These are phyloP conservation scores for Cosmia pyralina DNA, from an alignment of 2,888 invertebrate species.

Conservation along the genomic window DNA sequence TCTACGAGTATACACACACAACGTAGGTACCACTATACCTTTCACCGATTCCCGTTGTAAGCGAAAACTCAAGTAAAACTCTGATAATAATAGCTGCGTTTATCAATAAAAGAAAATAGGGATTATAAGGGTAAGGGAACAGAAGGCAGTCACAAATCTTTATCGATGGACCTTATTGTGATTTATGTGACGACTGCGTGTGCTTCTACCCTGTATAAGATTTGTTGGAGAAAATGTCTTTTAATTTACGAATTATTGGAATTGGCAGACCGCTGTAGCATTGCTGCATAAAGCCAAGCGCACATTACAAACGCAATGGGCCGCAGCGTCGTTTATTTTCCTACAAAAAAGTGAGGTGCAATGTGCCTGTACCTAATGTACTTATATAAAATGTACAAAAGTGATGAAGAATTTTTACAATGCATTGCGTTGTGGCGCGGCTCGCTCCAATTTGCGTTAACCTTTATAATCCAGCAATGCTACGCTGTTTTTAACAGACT, in stretches of 20 bases:
- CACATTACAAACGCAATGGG: background rate
- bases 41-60: conserved; percentile 36
- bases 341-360: background rate
- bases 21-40: background rate
- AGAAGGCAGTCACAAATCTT: conserved; percentile 76
- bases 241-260: conserved; percentile 49
- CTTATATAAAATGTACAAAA: background rate
- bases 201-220: conserved; percentile 55
- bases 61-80: conserved; percentile 62
- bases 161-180: conserved; percentile 69
- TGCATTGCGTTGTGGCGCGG: too few species aligned
- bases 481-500: background rate
- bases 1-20: background rate
- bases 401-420: background rate
- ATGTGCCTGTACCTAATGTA: background rate
- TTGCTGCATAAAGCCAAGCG: background rate
- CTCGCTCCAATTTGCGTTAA: too few species aligned
- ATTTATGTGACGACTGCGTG: conserved; percentile 57
- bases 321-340: background rate
- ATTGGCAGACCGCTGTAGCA: background rate
- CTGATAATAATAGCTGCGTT: conserved; percentile 65
- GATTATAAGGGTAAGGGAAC: conserved; percentile 70
- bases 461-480: background rate
- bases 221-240: conserved; percentile 52
- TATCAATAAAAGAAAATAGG: conserved; percentile 75